Percentiles rank a stretch among this genome's conserved stretches.
These are phyloP conservation scores for Celastrina argiolus DNA, from an alignment of 2,888 invertebrate genomes.

Conservation along the genomic window DNA sequence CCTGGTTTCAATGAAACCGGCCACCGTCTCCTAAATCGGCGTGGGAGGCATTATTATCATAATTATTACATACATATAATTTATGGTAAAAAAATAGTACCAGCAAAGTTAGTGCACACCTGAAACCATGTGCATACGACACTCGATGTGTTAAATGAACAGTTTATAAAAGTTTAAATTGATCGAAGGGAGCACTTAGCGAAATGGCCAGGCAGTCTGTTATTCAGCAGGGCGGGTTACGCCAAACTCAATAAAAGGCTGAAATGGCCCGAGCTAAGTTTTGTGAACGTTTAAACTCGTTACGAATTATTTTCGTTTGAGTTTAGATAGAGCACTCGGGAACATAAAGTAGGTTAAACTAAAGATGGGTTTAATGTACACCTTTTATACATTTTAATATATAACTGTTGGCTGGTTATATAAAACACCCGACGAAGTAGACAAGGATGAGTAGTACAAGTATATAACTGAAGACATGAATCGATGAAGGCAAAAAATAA, in stretches of 20 bases:
- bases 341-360: not conserved
- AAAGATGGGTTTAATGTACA: not conserved
- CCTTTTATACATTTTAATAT: not conserved
- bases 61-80: too few relatives aligned
- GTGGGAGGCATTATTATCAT: too few relatives aligned
- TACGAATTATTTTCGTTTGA: constrained; percentile 4
- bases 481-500: too few relatives aligned
- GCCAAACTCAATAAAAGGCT: not conserved
- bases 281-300: not conserved
- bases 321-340: not conserved
- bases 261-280: not conserved
- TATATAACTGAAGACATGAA: too few relatives aligned
- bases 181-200: not conserved
- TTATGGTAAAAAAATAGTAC: too few relatives aligned
- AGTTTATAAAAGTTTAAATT: constrained; percentile 11
- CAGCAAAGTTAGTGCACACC: too few relatives aligned
- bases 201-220: not conserved
- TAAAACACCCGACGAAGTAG: too few relatives aligned
- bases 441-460: too few relatives aligned
- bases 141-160: not conserved
- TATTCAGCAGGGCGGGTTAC: not conserved
- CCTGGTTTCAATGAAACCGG: too few relatives aligned
- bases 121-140: too few relatives aligned
- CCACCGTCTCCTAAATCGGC: too few relatives aligned
- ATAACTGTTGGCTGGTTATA: too few relatives aligned